Evolutionary conservation across 92 coral and sea anemone species (phyloP).

Genomic region (Epizoanthus rinbou): DNA sequence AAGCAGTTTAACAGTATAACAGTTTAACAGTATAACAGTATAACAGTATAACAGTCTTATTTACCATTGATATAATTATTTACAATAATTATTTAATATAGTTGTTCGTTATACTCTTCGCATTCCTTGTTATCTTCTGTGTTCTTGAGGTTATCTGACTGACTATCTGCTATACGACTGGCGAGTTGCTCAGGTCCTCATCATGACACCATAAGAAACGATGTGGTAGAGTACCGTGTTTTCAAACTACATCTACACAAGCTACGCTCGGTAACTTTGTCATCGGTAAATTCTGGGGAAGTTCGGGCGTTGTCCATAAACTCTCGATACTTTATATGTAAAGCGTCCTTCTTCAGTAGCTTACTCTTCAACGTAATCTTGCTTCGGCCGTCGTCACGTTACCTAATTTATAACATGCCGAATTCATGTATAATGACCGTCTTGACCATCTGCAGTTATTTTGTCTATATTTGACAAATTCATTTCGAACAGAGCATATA

Average conservation of each 20-base stretch:
- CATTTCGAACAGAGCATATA: no score
- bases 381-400: conserved; percentile 56
- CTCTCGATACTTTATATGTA: conserved; percentile 51
- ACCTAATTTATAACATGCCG: conserved; percentile 55
- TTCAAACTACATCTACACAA: no score
- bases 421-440: conserved; percentile 61
- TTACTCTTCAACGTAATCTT: conserved; percentile 50
- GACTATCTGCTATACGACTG: conserved; percentile 55
- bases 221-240: background rate
- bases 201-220: conserved; percentile 66
- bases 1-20: no score
- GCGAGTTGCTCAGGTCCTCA: conserved; percentile 44
- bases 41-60: no score
- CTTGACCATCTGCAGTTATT: conserved; percentile 34
- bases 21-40: no score
- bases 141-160: conserved; percentile 15
- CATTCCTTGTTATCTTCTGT: conserved; percentile 3
- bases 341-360: conserved; percentile 47
- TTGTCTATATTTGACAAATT: no score
- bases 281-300: conserved; percentile 49
- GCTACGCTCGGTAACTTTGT: conserved; percentile 49
- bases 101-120: no score
- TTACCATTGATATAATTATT: no score
- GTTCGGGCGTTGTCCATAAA: conserved; percentile 52
- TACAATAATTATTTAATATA: no score